These are phyloP conservation scores for Petrocephalus zakoni DNA, from an alignment of 2,113 vertebrate genomes.

Conservation along the genomic window DNA sequence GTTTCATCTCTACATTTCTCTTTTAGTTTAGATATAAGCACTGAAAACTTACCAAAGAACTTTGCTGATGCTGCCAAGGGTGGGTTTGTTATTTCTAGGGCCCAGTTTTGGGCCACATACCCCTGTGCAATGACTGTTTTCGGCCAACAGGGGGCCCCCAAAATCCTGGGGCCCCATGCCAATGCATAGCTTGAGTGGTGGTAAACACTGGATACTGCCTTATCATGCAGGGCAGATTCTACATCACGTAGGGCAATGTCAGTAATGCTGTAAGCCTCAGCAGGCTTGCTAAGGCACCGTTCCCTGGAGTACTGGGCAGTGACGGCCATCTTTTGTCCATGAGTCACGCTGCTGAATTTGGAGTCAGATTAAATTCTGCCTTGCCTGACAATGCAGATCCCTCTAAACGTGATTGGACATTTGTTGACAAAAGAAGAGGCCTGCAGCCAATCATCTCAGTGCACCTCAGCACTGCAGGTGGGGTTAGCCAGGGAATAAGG, in stretches of 20 bases:
- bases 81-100: not conserved
- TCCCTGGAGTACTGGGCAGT: conserved; percentile 48
- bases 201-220: not conserved
- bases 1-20: not conserved
- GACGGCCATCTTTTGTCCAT: conserved; percentile 53
- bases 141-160: not conserved
- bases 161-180: not conserved
- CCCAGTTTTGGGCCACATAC: not conserved
- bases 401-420: conserved; percentile 58
- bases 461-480: not conserved
- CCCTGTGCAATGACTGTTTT: not conserved
- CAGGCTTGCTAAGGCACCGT: not conserved
- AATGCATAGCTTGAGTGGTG: not conserved
- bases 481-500: not conserved
- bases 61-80: not conserved
- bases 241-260: not conserved
- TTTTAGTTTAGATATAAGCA: not conserved
- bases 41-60: not conserved
- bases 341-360: conserved; percentile 66
- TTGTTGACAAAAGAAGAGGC: conserved; percentile 69
- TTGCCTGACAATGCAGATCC: conserved; percentile 61
- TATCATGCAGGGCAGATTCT: not conserved
- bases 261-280: not conserved
- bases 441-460: conserved; percentile 38
- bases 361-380: conserved; percentile 72